phyloP scores from a whole-genome alignment of 1,140 invertebrate species.

The Lamellibrachia luymesi region DNA sequence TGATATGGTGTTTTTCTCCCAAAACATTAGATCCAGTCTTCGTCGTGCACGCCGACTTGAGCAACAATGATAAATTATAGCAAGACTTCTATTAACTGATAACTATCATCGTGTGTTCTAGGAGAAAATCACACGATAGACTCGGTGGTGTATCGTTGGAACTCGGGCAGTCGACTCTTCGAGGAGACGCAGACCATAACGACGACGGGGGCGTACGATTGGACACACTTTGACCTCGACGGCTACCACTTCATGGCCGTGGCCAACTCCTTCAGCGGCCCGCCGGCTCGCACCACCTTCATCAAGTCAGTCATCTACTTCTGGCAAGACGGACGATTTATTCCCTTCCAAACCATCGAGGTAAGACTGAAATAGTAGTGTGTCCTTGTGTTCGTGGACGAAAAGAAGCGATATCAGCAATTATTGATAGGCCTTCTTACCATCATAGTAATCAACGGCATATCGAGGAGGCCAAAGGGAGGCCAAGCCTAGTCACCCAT shows the following conservation, averaged over 20 bases:
- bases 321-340: slow-evolving; percentile 43
- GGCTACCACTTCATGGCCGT: slow-evolving; percentile 50
- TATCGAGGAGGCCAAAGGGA: too few species aligned
- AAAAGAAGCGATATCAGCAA: too few species aligned
- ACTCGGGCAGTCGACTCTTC: slow-evolving; percentile 33
- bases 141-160: slow-evolving; percentile 48
- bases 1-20: neutral
- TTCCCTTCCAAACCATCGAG: slow-evolving; percentile 50
- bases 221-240: slow-evolving; percentile 47
- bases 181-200: slow-evolving; percentile 39
- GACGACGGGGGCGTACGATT: slow-evolving; percentile 50
- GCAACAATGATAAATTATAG: neutral
- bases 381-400: too few species aligned
- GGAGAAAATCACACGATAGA: slow-evolving; percentile 40
- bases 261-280: slow-evolving; percentile 46
- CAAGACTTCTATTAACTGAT: neutral
- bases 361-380: slow-evolving; percentile 26
- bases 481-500: too few species aligned
- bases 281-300: slow-evolving; percentile 38
- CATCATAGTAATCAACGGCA: too few species aligned
- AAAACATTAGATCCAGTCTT: neutral
- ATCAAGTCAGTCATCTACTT: slow-evolving; percentile 48
- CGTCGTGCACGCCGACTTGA: neutral
- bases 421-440: too few species aligned
- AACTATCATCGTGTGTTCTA: slow-evolving; percentile 1